Percentiles rank a stretch among this genome's conserved stretches.
phyloP scores from a whole-genome alignment of 2,888 invertebrate genomes.

The Drosophila borborema region DNA sequence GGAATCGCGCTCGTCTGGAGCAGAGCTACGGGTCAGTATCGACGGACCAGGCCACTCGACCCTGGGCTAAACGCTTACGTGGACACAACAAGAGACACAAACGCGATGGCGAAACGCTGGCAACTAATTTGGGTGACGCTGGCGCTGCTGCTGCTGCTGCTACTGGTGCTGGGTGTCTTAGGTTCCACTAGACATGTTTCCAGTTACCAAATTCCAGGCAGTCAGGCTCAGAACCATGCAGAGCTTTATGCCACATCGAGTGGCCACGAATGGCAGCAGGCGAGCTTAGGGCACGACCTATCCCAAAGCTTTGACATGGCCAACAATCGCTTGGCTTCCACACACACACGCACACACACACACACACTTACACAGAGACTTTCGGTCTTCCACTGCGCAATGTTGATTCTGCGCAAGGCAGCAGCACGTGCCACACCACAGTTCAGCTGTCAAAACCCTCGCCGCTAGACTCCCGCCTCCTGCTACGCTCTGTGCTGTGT shows the following conservation, averaged over 20 bases:
- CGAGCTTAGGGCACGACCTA: slow-evolving; percentile 56
- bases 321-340: slow-evolving; percentile 39
- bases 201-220: slow-evolving; percentile 38
- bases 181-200: slow-evolving; percentile 44
- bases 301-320: slow-evolving; percentile 58
- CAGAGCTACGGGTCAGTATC: slow-evolving; percentile 18
- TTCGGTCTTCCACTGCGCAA: slow-evolving; percentile 66
- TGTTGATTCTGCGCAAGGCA: slow-evolving; percentile 68
- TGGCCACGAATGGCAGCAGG: slow-evolving; percentile 3
- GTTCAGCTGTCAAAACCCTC: slow-evolving; percentile 52
- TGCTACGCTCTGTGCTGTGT: slow-evolving; percentile 27
- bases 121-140: slow-evolving; percentile 77
- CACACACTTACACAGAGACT: slow-evolving; percentile 2
- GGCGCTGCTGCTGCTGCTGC: slow-evolving; percentile 18
- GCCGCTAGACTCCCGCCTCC: slow-evolving; percentile 5
- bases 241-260: slow-evolving; percentile 24
- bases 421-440: slow-evolving; percentile 73
- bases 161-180: slow-evolving; percentile 39
- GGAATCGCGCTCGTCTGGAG: slow-evolving; percentile 14
- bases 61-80: slow-evolving; percentile 34
- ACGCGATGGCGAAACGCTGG: slow-evolving; percentile 78
- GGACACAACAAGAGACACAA: slow-evolving; percentile 55
- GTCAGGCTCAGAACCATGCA: slow-evolving; percentile 33
- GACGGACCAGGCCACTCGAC: slow-evolving; percentile 26
- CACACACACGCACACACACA: slow-evolving; percentile 22